phyloP scores from a whole-genome alignment of 1,140 invertebrate genomes.

The Mactra quadrangularis region DNA sequence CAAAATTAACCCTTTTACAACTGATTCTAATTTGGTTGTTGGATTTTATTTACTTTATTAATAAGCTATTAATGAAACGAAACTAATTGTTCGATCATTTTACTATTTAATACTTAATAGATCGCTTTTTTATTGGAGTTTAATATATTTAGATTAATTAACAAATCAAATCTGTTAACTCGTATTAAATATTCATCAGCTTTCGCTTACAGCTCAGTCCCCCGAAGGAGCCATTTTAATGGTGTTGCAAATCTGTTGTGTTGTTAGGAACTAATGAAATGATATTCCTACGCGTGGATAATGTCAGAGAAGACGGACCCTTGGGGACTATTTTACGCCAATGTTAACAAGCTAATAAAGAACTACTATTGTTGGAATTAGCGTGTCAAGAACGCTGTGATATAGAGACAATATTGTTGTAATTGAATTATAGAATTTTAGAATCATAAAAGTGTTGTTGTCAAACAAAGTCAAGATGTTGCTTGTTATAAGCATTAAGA shows the following conservation, averaged over 20 bases:
- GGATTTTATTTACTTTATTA: too few species aligned
- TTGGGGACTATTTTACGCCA: slow-evolving; percentile 54
- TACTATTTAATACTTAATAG: too few species aligned
- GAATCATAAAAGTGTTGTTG: slow-evolving; percentile 27
- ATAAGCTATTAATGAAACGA: too few species aligned
- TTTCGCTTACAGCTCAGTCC: too few species aligned
- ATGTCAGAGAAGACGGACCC: slow-evolving; percentile 27
- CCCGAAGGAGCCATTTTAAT: too few species aligned
- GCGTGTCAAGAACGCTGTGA: slow-evolving; percentile 27
- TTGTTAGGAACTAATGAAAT: slow-evolving; percentile 39
- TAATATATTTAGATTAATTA: too few species aligned
- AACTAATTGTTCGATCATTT: too few species aligned
- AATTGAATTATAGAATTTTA: slow-evolving; percentile 52
- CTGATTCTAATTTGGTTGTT: too few species aligned
- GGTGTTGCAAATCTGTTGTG: slow-evolving; percentile 32
- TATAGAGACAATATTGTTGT: slow-evolving; percentile 17
- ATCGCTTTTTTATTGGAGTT: too few species aligned
- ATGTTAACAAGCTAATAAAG: slow-evolving; percentile 29
- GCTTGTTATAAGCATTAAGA: not conserved
- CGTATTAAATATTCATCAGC: too few species aligned
- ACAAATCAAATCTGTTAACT: too few species aligned
- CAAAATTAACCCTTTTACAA: too few species aligned
- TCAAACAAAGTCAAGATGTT: slow-evolving; percentile 48
- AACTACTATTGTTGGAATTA: slow-evolving; percentile 13
- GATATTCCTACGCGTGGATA: slow-evolving; percentile 37